Percentiles rank a stretch among this genome's conserved stretches.
Evolutionary conservation across 2,888 invertebrate genomes (phyloP).

Genomic region (Stenurella melanura): DNA sequence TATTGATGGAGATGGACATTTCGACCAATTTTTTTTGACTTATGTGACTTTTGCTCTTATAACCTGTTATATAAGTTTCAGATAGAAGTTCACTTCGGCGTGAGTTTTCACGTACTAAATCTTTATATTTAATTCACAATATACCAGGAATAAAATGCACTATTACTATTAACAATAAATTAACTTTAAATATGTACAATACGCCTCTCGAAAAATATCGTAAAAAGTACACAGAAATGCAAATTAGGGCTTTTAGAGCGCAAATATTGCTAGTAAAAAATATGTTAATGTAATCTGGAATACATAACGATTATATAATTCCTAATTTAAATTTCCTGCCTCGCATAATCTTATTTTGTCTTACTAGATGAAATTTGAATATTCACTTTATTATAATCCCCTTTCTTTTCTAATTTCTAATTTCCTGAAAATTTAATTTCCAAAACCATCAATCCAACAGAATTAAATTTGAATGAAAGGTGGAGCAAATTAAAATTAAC

Average conservation of each 20-base stretch:
- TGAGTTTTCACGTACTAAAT: no score
- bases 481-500: conserved; percentile 36
- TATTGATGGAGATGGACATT: no score
- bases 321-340: conserved; percentile 14
- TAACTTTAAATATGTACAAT: no score
- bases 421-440: conserved; percentile 50
- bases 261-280: background rate
- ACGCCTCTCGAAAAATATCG: no score
- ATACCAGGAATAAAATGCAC: no score
- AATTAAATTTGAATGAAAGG: conserved; percentile 48
- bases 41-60: no score
- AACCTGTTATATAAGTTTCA: no score
- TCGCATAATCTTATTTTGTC: conserved; percentile 10
- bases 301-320: conserved; percentile 1
- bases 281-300: background rate
- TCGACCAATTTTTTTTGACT: no score
- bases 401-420: conserved; percentile 46
- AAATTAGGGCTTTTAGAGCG: background rate
- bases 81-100: no score
- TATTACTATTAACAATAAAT: no score
- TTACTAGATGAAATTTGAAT: conserved; percentile 26
- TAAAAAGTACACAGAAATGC: background rate
- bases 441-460: conserved; percentile 51
- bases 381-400: conserved; percentile 42
- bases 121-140: no score